phyloP scores from a whole-genome alignment of 2,888 invertebrate genomes.

The Trichogramma evanescens region DNA sequence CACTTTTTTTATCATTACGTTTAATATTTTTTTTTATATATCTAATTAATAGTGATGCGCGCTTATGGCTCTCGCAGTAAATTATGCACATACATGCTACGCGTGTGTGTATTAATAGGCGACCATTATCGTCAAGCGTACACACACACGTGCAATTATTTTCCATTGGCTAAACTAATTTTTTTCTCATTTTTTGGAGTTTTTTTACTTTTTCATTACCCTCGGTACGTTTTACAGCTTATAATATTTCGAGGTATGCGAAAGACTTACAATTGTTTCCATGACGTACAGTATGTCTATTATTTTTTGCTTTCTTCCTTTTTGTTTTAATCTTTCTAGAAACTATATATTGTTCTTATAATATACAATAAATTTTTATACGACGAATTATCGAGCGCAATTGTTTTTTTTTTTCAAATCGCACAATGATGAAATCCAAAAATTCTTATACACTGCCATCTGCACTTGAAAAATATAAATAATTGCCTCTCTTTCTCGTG shows the following conservation, averaged over 20 bases:
- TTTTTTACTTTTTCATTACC: constrained; percentile 5
- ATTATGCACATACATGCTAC: no score
- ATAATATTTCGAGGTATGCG: neutral
- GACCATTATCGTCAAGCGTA: no score
- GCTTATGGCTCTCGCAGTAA: no score
- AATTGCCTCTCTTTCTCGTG: neutral
- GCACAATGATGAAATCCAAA: constrained; percentile 15
- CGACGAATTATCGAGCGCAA: constrained; percentile 12
- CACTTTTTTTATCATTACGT: no score
- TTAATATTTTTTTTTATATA: no score
- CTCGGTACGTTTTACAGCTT: no score
- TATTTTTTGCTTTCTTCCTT: constrained; percentile 3
- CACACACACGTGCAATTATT: no score
- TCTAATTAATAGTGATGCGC: no score
- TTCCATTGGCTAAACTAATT: no score
- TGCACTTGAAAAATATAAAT: constrained; percentile 13
- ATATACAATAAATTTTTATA: constrained; percentile 23
- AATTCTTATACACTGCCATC: constrained; percentile 11
- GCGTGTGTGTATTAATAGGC: no score
- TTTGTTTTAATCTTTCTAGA: constrained; percentile 3
- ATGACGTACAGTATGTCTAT: constrained; percentile 5
- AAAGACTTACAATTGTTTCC: constrained; percentile 9
- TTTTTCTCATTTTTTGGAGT: neutral
- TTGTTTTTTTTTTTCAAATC: neutral
- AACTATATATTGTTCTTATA: constrained; percentile 20